Conservation (phyloP, 2,113 vertebrate genomes). For the Aspiorhynchus laticeps region DNA sequence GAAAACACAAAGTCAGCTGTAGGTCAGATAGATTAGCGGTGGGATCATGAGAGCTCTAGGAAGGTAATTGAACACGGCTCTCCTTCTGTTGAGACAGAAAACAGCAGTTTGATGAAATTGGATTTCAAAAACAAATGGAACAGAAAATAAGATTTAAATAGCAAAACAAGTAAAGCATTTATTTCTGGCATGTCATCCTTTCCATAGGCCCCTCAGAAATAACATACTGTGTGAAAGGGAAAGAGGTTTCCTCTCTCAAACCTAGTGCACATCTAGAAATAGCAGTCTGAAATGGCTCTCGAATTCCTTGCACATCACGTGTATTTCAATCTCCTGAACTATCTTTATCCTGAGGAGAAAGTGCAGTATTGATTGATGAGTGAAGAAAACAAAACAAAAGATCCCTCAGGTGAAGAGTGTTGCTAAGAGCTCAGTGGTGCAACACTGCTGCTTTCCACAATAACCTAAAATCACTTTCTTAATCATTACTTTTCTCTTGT, state of each 20-base stretch:
- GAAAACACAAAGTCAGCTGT: slow-evolving; percentile 46
- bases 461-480: neutral
- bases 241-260: neutral
- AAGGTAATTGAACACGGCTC: slow-evolving; percentile 35
- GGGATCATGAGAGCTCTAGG: slow-evolving; percentile 9
- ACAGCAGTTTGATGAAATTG: slow-evolving; percentile 38
- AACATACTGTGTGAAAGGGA: neutral
- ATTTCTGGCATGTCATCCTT: neutral
- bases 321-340: slow-evolving; percentile 51
- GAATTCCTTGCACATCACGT: slow-evolving; percentile 18
- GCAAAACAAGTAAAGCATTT: slow-evolving; percentile 23
- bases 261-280: slow-evolving; percentile 14
- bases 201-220: neutral
- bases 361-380: slow-evolving; percentile 47
- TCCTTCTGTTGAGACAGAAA: slow-evolving; percentile 28
- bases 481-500: neutral
- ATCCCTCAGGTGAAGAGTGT: slow-evolving; percentile 35
- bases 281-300: neutral
- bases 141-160: slow-evolving; percentile 31
- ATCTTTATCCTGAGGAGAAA: slow-evolving; percentile 48
- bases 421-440: slow-evolving; percentile 17
- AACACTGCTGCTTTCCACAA: neutral
- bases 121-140: slow-evolving; percentile 38
- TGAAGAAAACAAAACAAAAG: slow-evolving; percentile 35
- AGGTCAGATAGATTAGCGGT: slow-evolving; percentile 39